Base-by-base conservation (phyloP, 2,888 invertebrate species). In the Ectemnius lituratus region DNA sequence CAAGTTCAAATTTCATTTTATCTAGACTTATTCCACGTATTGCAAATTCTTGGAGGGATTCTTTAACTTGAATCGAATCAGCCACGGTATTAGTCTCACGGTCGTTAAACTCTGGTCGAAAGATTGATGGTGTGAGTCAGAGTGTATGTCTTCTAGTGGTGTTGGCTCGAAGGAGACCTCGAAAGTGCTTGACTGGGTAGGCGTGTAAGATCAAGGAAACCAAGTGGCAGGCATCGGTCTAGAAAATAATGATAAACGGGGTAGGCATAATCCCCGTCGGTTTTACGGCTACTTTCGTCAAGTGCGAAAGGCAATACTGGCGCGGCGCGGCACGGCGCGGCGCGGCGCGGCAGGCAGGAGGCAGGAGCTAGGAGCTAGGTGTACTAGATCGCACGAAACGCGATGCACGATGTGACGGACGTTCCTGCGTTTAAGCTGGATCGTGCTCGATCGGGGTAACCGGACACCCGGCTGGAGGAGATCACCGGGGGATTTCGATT, bases 401-500 rank as follows among this genome's bases (percentile, higher is more conserved):
- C 52, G 52, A 52, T 52, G 52, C 13, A 61, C 60, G 23, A 61
- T 27, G 49, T 28, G 65, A 70, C 18, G 57, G 37, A 45, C 67
- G 47, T 23, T 16, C 58, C 49, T 58, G 65, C n/a, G 45, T 76
- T 72, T 76, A 69, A 75, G 78, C 73, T 78, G 47, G 59, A 63
- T 69, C 70, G 74, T 59, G 77, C 68, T 72, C 73, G 72, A 76
- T 78, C 78, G 62, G 66, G 58, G 84, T 81, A 85, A 86, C 62
- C 46, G 68, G 80, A 84, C 80, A 77, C 63, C 60, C 57, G 37
- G 79, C 78, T 82, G 79, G 81, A 71, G 77, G 37, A 73, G 79
- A 85, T 86, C 86, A 80, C 81, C 80, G 81, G 72, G 77, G 75
- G 79, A 85, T 86, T 86, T 84, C 78, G 81, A 87, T 87, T 88